Evolutionary conservation across 2,797 vertebrate genomes (phyloP), one percentile per base, ranked within the genome.

Genomic region (Scleropages formosus): DNA sequence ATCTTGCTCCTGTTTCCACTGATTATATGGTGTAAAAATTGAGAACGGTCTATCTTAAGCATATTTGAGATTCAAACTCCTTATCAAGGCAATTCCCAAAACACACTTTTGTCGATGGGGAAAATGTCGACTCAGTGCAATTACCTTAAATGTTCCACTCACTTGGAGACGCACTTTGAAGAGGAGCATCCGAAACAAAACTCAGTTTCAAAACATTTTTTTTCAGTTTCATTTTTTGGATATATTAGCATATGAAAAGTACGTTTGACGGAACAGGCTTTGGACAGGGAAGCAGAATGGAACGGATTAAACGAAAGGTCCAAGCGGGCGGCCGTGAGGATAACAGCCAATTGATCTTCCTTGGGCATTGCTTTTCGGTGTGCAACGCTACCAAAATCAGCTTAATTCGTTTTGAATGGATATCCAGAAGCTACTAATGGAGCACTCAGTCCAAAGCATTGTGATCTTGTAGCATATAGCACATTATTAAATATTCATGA

Each of bases 231-330:
- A 73, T 80, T 81, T 81, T 75, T 59, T 56, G 27, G 66, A 3
- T 46, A 6, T 44, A 85, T 90, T 84, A 82, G 80, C 85, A 89
- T 88, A 76, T 84, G 85, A 88, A 87, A 87, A 61, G 78, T 75
- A 74, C 60, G 69, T 84, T 85, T 86, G 77, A 16, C 82, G 75
- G 78, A 79, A 83, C 80, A 74, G 49, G 62, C n/a, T 11, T 4
- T 51, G 79, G 75, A 83, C 68, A 77, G 75, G 77, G 82, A n/a
- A 44, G 77, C 39, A n/a, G 78, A 68, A 70, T 12, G 8, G 22
- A 53, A 12, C 18, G 10, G 22, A 73, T 75, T 16, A 3, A 59
- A 63, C 26, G 53, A 47, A 65, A 49, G 1, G 39, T 22, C 65
- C 18, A 44, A 20, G 22, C 16, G 72, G 6, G 20, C 59, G 56